Conservation (phyloP, 2,888 invertebrate genomes). For the Noctuana brunneofusca region DNA sequence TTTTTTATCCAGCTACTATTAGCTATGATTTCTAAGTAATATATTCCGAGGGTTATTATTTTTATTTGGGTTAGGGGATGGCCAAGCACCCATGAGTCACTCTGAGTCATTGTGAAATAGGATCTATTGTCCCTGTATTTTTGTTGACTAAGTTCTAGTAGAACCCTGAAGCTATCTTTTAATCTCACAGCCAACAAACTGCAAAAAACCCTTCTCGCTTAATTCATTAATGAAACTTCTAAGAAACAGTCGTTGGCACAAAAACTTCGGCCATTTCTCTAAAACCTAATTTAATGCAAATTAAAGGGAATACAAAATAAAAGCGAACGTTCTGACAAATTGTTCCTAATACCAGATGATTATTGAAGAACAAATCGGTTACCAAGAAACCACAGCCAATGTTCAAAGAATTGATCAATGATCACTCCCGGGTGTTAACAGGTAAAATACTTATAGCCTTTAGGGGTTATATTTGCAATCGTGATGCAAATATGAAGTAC, state of each 20-base stretch:
- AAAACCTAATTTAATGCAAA: conserved; percentile 22
- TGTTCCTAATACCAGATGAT: conserved; percentile 25
- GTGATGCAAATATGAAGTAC: too few species aligned
- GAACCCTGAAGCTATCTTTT: too few species aligned
- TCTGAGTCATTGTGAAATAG: too few species aligned
- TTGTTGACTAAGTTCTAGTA: too few species aligned
- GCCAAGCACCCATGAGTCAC: too few species aligned
- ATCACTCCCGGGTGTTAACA: neutral
- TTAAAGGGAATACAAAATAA: conserved; percentile 21
- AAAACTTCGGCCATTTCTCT: conserved; percentile 3
- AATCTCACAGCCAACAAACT: too few species aligned
- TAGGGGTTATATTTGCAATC: too few species aligned
- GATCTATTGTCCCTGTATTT: too few species aligned
- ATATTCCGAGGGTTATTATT: too few species aligned
- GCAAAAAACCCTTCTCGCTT: conserved; percentile 12
- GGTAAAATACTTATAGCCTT: neutral
- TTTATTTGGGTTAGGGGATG: too few species aligned
- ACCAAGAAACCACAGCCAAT: conserved; percentile 17
- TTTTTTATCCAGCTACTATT: too few species aligned
- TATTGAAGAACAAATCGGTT: conserved; percentile 23
- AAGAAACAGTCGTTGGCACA: conserved; percentile 10
- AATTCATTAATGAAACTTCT: conserved; percentile 20
- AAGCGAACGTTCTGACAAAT: conserved; percentile 16
- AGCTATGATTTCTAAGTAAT: too few species aligned
- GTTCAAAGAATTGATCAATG: conserved; percentile 22